Evolutionary conservation across 2,888 invertebrate genomes (phyloP).

Genomic region (Actias luna): DNA sequence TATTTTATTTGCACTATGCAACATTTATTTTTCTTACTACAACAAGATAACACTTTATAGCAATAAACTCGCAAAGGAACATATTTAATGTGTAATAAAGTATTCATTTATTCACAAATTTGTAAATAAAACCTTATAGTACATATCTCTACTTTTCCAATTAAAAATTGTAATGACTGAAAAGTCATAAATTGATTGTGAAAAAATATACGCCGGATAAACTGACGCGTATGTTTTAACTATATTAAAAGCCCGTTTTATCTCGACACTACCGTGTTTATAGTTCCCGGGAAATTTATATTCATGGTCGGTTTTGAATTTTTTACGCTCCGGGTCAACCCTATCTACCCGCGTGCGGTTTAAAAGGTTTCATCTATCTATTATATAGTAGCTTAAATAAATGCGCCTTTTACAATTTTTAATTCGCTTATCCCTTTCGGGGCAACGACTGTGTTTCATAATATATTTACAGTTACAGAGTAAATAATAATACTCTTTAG

Average conservation of each 20-base stretch:
- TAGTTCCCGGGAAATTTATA: conserved; percentile 56
- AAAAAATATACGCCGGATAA: background rate
- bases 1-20: too few species aligned
- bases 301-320: conserved; percentile 67
- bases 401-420: background rate
- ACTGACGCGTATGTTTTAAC: background rate
- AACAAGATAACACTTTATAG: too few species aligned
- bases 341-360: conserved; percentile 33
- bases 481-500: too few species aligned
- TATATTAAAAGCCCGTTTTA: conserved; percentile 46
- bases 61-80: too few species aligned
- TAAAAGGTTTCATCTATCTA: conserved; percentile 9
- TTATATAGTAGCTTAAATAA: background rate
- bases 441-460: too few species aligned
- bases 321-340: conserved; percentile 52
- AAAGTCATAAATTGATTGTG: background rate
- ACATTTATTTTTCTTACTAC: too few species aligned
- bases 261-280: conserved; percentile 49
- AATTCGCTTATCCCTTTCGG: background rate
- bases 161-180: too few species aligned
- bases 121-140: too few species aligned
- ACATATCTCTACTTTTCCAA: too few species aligned
- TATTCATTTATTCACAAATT: too few species aligned
- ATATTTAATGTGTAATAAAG: too few species aligned
- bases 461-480: too few species aligned